Conservation (phyloP, 1,140 invertebrate species). For the Lamellibrachia luymesi region DNA sequence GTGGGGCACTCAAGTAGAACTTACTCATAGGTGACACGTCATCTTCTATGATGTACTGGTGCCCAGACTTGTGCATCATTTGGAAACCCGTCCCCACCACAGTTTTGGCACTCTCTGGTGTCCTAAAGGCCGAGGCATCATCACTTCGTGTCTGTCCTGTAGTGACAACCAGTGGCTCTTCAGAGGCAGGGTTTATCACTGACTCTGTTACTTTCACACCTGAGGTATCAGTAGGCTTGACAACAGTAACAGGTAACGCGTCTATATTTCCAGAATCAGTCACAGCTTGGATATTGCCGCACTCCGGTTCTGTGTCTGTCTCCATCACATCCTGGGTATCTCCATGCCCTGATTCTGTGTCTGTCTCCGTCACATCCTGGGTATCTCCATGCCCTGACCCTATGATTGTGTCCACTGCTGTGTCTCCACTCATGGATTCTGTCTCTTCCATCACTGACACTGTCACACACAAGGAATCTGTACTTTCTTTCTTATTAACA, state of each 20-base stretch:
- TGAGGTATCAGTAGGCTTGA: neutral
- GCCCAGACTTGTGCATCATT: constrained; percentile 7
- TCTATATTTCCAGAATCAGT: neutral
- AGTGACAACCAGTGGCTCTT: neutral
- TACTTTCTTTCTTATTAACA: neutral
- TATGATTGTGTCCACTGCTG: neutral
- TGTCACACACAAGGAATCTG: neutral
- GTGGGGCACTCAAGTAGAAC: neutral
- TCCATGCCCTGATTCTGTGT: neutral
- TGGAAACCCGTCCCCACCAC: neutral
- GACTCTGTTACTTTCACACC: neutral
- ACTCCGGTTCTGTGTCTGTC: neutral
- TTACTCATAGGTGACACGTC: constrained; percentile 4
- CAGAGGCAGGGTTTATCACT: neutral
- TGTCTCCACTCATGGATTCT: neutral
- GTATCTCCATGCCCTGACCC: neutral
- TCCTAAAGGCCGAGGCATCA: neutral
- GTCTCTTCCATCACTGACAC: neutral
- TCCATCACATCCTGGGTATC: neutral
- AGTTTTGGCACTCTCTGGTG: neutral
- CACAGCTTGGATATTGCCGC: neutral
- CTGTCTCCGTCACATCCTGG: neutral
- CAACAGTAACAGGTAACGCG: neutral
- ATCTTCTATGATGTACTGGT: constrained; percentile 15
- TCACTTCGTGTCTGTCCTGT: neutral